A percentile compares a stretch with the other conserved stretches of the same genome.
Evolutionary conservation across 1,140 invertebrate species (phyloP).

Genomic region (Anoplolepis gracilipes): DNA sequence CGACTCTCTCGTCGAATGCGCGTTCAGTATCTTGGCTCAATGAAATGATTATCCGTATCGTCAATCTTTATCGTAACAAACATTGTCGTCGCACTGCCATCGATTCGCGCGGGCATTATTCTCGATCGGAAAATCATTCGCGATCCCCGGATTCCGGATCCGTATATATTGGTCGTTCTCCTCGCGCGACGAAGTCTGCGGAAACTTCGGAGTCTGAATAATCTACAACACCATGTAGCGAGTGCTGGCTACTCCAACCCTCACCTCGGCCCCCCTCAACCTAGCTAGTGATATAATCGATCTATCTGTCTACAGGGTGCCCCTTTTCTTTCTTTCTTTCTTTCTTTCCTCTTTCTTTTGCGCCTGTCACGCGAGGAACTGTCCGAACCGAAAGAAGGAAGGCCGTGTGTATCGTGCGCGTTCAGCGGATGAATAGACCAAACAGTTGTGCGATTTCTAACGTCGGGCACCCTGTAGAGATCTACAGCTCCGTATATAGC

Average conservation of each 20-base stretch:
- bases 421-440: not conserved
- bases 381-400: conserved; percentile 44
- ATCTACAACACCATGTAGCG: conserved; percentile 80
- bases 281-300: conserved; percentile 79
- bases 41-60: not conserved
- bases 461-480: conserved; percentile 67
- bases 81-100: not conserved
- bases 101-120: not conserved
- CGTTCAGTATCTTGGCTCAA: not conserved
- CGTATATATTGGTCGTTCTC: not conserved
- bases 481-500: conserved; percentile 40
- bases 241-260: conserved; percentile 83
- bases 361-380: conserved; percentile 27
- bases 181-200: conserved; percentile 62
- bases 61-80: not conserved
- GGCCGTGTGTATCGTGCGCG: conserved; percentile 44
- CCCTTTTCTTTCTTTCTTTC: not conserved
- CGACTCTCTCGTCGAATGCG: not conserved
- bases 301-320: conserved; percentile 70
- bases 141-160: no score
- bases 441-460: conserved; percentile 21
- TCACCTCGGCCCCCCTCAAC: conserved; percentile 84
- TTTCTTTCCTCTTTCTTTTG: not conserved
- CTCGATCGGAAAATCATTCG: not conserved
- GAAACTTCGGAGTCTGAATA: conserved; percentile 76